A percentile compares a stretch with the other conserved stretches of the same genome.
These are phyloP conservation scores for Pterocles burchelli DNA, from an alignment of 2,113 vertebrate genomes.

Conservation along the genomic window DNA sequence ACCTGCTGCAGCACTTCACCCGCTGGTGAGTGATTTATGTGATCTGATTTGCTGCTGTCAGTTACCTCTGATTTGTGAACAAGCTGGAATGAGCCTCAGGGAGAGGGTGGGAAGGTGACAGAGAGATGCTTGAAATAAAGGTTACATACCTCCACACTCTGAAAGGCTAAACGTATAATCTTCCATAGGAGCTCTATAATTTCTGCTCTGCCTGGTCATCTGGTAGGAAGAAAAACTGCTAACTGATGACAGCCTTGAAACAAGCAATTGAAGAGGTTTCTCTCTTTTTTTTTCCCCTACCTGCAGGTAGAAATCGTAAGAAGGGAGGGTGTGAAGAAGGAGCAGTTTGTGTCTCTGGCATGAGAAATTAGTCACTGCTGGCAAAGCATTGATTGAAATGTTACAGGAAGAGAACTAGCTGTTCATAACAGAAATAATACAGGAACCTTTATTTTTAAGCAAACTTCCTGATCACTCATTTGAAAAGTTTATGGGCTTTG, in stretches of 20 bases:
- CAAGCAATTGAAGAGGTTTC: background rate
- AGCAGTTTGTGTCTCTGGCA: background rate
- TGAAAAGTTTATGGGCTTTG: background rate
- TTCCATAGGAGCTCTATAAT: slow-evolving; percentile 7
- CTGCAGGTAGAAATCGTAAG: background rate
- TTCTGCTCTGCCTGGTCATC: background rate
- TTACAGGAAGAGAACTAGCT: background rate
- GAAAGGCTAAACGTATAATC: background rate
- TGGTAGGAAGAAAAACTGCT: slow-evolving; percentile 37
- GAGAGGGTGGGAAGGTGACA: slow-evolving; percentile 7
- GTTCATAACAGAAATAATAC: background rate
- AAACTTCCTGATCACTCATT: background rate
- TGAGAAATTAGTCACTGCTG: background rate
- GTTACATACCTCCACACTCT: background rate
- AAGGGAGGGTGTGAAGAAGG: background rate
- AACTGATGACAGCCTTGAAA: slow-evolving; percentile 46
- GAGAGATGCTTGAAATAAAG: slow-evolving; percentile 8
- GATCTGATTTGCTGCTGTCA: slow-evolving; percentile 47
- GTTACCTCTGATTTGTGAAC: slow-evolving; percentile 55
- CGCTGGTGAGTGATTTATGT: slow-evolving; percentile 7
- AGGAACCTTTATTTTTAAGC: background rate
- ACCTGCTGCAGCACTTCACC: background rate
- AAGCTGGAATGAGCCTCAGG: slow-evolving; percentile 60
- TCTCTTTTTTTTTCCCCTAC: background rate
- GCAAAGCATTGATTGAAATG: background rate